Percentiles rank a stretch among this genome's conserved stretches.
phyloP scores from a whole-genome alignment of 1,140 invertebrate species.

The Drosophila kepulauana region DNA sequence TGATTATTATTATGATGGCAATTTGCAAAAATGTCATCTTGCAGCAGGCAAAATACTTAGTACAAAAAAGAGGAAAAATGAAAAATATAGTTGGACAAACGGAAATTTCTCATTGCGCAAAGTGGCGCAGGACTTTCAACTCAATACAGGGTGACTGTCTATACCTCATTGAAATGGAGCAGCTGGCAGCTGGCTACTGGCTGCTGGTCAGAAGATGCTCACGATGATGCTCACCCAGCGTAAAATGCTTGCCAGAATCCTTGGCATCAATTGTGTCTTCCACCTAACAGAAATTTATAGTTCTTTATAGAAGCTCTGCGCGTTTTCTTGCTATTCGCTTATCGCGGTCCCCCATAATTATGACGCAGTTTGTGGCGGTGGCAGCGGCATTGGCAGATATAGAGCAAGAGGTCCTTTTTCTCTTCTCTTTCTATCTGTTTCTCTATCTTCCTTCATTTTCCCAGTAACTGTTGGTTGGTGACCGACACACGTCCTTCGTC shows the following conservation, averaged over 20 bases:
- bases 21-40: conserved; percentile 81
- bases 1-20: conserved; percentile 82
- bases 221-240: conserved; percentile 4
- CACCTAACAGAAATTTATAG: conserved; percentile 48
- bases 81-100: conserved; percentile 59
- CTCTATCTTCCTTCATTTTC: background rate
- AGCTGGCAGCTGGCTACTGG: background rate
- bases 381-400: background rate
- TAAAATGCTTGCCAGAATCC: conserved; percentile 44
- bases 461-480: background rate
- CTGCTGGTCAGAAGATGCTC: conserved; percentile 1
- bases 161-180: conserved; percentile 7
- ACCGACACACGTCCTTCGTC: conserved; percentile 17
- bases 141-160: conserved; percentile 56
- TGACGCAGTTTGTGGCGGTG: conserved; percentile 47
- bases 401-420: background rate
- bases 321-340: conserved; percentile 49
- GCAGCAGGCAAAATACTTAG: conserved; percentile 51
- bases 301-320: conserved; percentile 41
- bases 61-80: conserved; percentile 42
- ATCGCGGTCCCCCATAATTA: conserved; percentile 55
- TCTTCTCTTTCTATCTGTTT: background rate
- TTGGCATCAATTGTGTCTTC: conserved; percentile 72
- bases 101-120: conserved; percentile 81
- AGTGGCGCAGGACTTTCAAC: conserved; percentile 52